Evolutionary conservation across 2,113 vertebrate genomes (phyloP).

Genomic region (Lagopus muta): DNA sequence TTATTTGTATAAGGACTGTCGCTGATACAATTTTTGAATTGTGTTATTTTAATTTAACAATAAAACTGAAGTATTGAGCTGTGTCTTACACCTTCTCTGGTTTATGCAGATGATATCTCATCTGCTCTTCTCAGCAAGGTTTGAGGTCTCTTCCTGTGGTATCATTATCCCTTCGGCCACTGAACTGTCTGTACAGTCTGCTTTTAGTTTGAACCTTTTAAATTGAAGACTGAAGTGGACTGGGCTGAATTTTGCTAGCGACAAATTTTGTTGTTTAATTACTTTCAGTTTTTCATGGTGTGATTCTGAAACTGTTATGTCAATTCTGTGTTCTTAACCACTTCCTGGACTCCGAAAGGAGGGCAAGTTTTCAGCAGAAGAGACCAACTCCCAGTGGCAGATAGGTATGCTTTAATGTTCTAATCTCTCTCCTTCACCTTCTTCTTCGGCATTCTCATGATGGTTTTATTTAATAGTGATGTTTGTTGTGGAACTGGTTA

Average conservation of each 20-base stretch:
- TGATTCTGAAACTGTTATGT: not conserved
- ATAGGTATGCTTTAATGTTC: not conserved
- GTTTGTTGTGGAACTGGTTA: not conserved
- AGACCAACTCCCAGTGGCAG: not conserved
- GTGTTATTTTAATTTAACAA: constrained; percentile 27
- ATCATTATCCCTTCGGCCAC: not conserved
- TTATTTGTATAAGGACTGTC: not conserved
- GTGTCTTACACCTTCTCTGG: not conserved
- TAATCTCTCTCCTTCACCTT: not conserved
- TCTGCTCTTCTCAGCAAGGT: not conserved
- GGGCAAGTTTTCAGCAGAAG: not conserved
- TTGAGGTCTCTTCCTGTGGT: not conserved
- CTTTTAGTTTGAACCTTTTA: not conserved
- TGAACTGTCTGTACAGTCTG: not conserved
- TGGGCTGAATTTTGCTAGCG: not conserved
- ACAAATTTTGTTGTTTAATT: not conserved
- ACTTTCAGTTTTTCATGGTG: not conserved
- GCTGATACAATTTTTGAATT: not conserved
- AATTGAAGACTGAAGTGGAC: not conserved
- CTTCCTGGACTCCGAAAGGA: not conserved
- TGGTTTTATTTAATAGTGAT: not conserved
- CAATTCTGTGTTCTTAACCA: not conserved
- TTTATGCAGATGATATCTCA: not conserved
- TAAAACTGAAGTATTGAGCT: constrained; percentile 32
- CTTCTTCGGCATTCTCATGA: not conserved